Evolutionary conservation across 2,888 invertebrate genomes (phyloP).

Genomic region (Caenorhabditis drosophilae): DNA sequence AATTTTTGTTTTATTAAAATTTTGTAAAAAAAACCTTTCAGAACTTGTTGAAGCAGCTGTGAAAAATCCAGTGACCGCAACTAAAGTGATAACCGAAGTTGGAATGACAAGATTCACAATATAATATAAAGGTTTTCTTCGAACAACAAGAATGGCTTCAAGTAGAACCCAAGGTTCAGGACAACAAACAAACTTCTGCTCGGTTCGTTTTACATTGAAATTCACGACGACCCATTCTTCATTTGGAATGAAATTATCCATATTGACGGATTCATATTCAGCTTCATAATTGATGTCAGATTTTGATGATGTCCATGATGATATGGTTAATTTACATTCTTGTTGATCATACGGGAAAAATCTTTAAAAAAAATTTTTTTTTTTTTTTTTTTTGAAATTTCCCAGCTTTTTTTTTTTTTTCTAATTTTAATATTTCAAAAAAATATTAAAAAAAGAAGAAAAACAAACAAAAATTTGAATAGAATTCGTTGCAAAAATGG

Average conservation of each 20-base stretch:
- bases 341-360: slow-evolving; percentile 68
- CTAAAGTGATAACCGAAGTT: slow-evolving; percentile 70
- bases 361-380: too few relatives aligned
- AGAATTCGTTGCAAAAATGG: too few relatives aligned
- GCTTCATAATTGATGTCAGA: slow-evolving; percentile 63
- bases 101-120: slow-evolving; percentile 69
- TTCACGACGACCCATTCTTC: slow-evolving; percentile 68
- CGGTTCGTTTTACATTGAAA: slow-evolving; percentile 60
- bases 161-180: slow-evolving; percentile 67
- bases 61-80: slow-evolving; percentile 71
- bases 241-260: slow-evolving; percentile 66
- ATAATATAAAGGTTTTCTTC: slow-evolving; percentile 66
- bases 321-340: slow-evolving; percentile 63
- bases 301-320: slow-evolving; percentile 67
- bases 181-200: slow-evolving; percentile 67
- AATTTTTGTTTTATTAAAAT: neutral
- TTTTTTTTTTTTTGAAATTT: neutral
- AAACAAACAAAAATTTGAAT: too few relatives aligned
- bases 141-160: slow-evolving; percentile 62
- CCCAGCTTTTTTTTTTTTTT: neutral
- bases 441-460: too few relatives aligned
- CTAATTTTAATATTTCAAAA: too few relatives aligned
- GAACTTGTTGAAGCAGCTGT: slow-evolving; percentile 71
- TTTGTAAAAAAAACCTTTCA: slow-evolving; percentile 46
- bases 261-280: slow-evolving; percentile 60